Evolutionary conservation across 92 coral and sea anemone species (phyloP).

Genomic region (Paramuricea clavata): DNA sequence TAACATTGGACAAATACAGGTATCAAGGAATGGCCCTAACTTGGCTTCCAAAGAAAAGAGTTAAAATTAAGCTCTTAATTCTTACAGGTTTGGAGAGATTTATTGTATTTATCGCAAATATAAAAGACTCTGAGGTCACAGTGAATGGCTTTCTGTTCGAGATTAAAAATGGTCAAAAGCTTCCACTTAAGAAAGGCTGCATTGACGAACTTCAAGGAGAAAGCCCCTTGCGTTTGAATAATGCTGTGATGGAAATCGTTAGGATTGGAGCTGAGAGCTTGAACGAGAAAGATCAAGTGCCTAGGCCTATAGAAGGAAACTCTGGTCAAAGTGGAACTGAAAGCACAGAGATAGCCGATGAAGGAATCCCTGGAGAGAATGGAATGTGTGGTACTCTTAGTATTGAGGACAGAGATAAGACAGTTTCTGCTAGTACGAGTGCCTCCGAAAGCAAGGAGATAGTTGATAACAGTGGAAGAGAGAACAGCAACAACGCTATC

Average conservation of each 20-base stretch:
- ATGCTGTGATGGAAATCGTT: not conserved
- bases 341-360: too few relatives aligned
- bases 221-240: not conserved
- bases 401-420: too few relatives aligned
- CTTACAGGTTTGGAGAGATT: not conserved
- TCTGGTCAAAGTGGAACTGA: too few relatives aligned
- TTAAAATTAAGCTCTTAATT: not conserved
- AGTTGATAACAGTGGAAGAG: too few relatives aligned
- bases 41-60: not conserved
- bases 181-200: not conserved
- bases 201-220: not conserved
- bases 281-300: not conserved
- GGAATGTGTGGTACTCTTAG: too few relatives aligned
- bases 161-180: not conserved
- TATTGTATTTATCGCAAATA: not conserved
- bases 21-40: not conserved
- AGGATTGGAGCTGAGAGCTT: not conserved
- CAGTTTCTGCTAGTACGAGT: too few relatives aligned
- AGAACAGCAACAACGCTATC: too few relatives aligned
- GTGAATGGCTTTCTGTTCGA: not conserved
- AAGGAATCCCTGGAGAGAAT: too few relatives aligned
- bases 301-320: too few relatives aligned
- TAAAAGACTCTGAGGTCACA: not conserved
- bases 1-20: not conserved
- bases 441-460: too few relatives aligned